Evolutionary conservation across 2,797 vertebrate species (phyloP), one percentile per base, ranked within the genome.

Genomic region (Pelochelys cantorii): DNA sequence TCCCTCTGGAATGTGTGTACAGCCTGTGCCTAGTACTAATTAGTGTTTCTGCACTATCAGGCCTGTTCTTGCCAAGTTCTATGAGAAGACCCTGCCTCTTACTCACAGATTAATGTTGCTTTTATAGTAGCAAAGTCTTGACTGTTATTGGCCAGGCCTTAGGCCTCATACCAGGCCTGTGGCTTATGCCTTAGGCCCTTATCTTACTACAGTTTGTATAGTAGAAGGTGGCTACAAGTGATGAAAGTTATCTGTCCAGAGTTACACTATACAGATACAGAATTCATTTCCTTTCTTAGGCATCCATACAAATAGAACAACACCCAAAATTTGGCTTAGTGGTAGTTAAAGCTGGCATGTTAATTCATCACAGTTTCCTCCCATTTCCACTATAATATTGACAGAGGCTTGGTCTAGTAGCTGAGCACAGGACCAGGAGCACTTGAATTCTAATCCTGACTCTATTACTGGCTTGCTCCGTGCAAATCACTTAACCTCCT

Each of bases 371-470:
- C 0, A 0, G 12, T 78, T 91, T 88, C 91, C 78, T 94, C 60
- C 56, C 29, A 27, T 90, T 94, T 87, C 83, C 75, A 0, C 71
- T 92, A 86, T 54, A 55, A 5, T 34, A 79, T 29, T 80, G 83
- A 87, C 31, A 78, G 92, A 92, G 91, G 89, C 54, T 92, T 91
- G 78, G 88, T 90, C 89, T 84, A 29, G 48, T 7, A 42, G 18
- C 81, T 78, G 56, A 88, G 42, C 59, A 48, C 29, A 86, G 34
- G 55, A 57, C 12, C 62, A 60, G 89, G 83, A 65, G 13, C 68
- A 86, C 84, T 23, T 22, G 60, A 84, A 17, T 89, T 85, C 29
- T 62, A 81, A 1, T 74, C 37, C 52, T 91, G 80, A 78, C 0
- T 84, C 1, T 22, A 79, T 23, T 60, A 88, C 79, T 53, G 68